A percentile compares a stretch with the other conserved stretches of the same genome.
These are phyloP conservation scores for Rhea americana DNA, from an alignment of 2,113 vertebrate genomes.

Conservation along the genomic window DNA sequence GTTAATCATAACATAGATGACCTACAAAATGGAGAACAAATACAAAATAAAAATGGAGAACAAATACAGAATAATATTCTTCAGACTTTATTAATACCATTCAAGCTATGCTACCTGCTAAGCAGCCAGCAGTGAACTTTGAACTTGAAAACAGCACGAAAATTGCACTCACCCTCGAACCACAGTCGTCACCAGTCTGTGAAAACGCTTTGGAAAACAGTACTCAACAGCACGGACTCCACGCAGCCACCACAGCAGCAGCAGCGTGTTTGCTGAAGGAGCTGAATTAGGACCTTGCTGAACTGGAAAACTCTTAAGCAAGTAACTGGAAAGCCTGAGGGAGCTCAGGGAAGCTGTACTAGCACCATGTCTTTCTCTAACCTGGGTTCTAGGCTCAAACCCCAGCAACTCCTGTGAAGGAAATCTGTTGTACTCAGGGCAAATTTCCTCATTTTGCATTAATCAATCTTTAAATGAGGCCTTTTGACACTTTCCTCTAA, in stretches of 20 bases:
- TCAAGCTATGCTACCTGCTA: neutral
- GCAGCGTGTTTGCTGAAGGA: neutral
- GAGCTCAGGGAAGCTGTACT: neutral
- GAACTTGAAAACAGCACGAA: neutral
- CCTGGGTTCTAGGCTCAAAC: neutral
- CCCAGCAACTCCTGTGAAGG: neutral
- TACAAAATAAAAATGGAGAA: no score
- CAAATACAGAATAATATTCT: neutral
- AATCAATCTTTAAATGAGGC: neutral
- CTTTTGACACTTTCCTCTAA: neutral
- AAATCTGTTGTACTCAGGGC: neutral
- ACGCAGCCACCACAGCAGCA: neutral
- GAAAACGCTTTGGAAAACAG: neutral
- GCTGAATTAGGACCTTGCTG: neutral
- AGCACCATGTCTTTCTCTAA: neutral
- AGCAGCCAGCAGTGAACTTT: no score
- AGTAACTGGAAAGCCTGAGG: neutral
- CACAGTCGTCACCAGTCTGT: neutral
- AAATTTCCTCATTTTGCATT: neutral
- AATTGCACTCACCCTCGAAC: neutral
- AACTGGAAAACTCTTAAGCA: neutral
- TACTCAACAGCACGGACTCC: neutral
- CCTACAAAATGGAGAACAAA: neutral
- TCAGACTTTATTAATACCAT: neutral
- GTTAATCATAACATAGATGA: neutral